Evolutionary conservation across 2,113 vertebrate species (phyloP), one percentile per base, ranked within the genome.

Genomic region (Zootoca vivipara): DNA sequence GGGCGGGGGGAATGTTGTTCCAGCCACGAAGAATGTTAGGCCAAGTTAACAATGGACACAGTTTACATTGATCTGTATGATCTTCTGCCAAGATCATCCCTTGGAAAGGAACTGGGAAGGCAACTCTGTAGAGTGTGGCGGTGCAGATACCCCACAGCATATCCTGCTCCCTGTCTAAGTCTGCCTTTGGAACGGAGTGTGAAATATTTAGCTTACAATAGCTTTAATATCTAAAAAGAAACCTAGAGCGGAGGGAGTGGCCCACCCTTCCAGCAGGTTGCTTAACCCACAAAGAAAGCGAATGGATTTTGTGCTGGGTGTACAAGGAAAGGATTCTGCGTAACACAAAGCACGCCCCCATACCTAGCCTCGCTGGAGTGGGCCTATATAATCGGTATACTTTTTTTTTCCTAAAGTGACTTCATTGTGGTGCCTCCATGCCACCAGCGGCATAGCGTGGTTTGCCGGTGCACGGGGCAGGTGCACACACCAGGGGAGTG

Each of bases 61-160:
- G 93, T 96, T 96, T 95, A 94, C 92, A 93, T 92, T 89, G 92
- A 91, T 88, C 93, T 87, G 89, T 96, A 87, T 96, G 95, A 96
- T 96, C 95, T 95, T 85, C 91, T 96, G 95, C 95, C 95, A 96
- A 96, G 93, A 95, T 96, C 95, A 96, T 92, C 94, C 90, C 1
- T 90, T 72, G 89, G 93, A 95, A 90, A 95, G 95, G 95, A 95
- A 95, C 95, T 95, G 90, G 46, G 93, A 95, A 93, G 90, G 94
- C 94, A 94, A 92, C 92, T 92, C 64, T 81, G 94, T 69, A 92
- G 94, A 86, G 92, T 94, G 90, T 95, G 95, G 92, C 94, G 82
- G 69, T 91, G 91, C 88, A 95, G 95, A 96, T 95, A 96, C 93
- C 93, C 92, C 82, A 78, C 90, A 94, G 94, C 95, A 93, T 93